Evolutionary conservation across 2,888 invertebrate genomes (phyloP), one percentile per base, ranked within the genome.

Genomic region (Galerucella calmariensis): DNA sequence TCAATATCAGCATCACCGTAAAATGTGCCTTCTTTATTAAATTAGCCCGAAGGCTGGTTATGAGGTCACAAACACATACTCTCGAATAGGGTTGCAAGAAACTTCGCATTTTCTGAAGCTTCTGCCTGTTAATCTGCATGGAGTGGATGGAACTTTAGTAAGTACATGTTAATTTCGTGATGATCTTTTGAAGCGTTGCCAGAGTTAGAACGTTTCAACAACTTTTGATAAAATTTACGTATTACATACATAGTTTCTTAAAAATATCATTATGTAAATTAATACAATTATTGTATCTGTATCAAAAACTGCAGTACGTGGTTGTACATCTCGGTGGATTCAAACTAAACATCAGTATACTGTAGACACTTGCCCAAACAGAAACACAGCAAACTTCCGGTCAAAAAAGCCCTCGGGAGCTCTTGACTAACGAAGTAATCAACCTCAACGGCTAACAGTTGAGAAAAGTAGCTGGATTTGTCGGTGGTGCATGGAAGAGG

Each of bases 71-170:
- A 77, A 77, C 81, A 81, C 78, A 75, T 74, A 53, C 63, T 65
- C 66, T 35, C 8, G 78, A 80, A 77, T 81, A 79, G 81, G 78
- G 78, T 72, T 70, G 73, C 67, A 78, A 81, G 81, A 79, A 81
- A 80, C 79, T 80, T 73, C 76, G 68, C 82, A 75, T 81, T 20
- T 65, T 63, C 16, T 6, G 63, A 65, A 44, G 84, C 84, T 84
- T 84, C 83, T 83, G 83, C 83, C 82, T 83, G 82, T 83, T 84
- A 84, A 85, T 85, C 84, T 84, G 83, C 83, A 84, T 85, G 81
- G 81, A 84, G 83, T 80, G 78, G 77, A 70, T 75, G 77, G 67
- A 75, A 77, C 82, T 82, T 80, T 77, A 83, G 81, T 83, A 56
- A 83, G 80, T 83, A 56, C 83, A 82, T 80, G 82, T 72, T 67